These are phyloP conservation scores for Heterocephalus glaber DNA, from an alignment of 2,113 vertebrate species.

Conservation along the genomic window DNA sequence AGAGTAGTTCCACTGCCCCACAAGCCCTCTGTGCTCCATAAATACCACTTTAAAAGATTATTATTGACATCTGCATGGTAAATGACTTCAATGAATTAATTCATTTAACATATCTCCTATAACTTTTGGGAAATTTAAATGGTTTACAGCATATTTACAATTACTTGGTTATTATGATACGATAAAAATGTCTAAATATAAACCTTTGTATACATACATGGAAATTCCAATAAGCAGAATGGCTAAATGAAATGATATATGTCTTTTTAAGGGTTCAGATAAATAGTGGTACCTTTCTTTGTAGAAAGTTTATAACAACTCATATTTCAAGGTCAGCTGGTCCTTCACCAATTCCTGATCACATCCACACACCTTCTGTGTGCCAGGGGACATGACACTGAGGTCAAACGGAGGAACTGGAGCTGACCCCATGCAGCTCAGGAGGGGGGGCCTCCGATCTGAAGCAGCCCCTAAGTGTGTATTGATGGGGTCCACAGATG, in stretches of 20 bases:
- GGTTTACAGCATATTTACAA: slow-evolving; percentile 15
- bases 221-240: background rate
- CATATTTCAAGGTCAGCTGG: background rate
- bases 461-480: background rate
- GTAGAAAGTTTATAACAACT: background rate
- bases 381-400: background rate
- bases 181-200: background rate
- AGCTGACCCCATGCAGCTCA: background rate
- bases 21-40: background rate
- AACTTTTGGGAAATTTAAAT: background rate
- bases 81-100: background rate
- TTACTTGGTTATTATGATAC: slow-evolving; percentile 23
- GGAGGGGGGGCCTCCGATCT: background rate
- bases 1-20: background rate
- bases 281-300: background rate
- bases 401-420: background rate
- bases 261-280: background rate
- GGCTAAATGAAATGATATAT: background rate
- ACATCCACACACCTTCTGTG: background rate
- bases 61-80: slow-evolving; percentile 35
- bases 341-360: background rate
- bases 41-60: slow-evolving; percentile 30
- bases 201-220: background rate
- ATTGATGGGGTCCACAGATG: background rate
- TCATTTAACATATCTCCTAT: slow-evolving; percentile 32